Conservation (phyloP, 2,797 vertebrate species). For the Sandelia bainsii region DNA sequence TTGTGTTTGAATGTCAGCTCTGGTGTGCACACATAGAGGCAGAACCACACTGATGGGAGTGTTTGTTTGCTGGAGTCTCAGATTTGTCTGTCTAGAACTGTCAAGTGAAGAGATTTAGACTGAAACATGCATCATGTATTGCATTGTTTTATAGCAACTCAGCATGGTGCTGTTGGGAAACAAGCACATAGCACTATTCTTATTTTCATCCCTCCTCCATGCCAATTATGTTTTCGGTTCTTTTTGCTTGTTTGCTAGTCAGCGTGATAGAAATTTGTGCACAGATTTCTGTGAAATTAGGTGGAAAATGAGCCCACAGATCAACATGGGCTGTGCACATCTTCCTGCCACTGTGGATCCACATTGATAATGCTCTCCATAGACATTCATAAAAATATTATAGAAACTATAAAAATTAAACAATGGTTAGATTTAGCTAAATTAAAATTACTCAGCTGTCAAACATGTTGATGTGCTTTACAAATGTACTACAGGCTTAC, state of each 20-base stretch:
- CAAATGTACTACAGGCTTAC: no score
- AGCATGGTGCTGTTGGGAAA: not conserved
- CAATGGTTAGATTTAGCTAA: not conserved
- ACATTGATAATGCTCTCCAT: not conserved
- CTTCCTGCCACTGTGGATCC: not conserved
- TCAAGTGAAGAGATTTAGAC: not conserved
- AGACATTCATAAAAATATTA: not conserved
- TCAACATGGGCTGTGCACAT: not conserved
- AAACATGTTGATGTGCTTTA: not conserved
- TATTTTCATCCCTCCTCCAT: not conserved
- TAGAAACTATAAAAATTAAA: not conserved
- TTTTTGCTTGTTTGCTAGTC: not conserved
- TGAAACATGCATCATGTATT: not conserved
- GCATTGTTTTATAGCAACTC: not conserved
- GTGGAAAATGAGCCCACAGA: constrained; percentile 1
- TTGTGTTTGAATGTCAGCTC: constrained; percentile 22
- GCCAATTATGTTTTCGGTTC: not conserved
- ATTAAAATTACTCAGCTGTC: not conserved
- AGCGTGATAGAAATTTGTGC: constrained; percentile 5
- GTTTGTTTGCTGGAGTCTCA: not conserved
- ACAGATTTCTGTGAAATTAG: constrained; percentile 20
- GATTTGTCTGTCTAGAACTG: not conserved
- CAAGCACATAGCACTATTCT: not conserved
- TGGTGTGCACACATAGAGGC: not conserved
- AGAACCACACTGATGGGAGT: not conserved